Evolutionary conservation across 1,140 invertebrate species (phyloP), one percentile per base, ranked within the genome.

Genomic region (Drosophila bifasciata): DNA sequence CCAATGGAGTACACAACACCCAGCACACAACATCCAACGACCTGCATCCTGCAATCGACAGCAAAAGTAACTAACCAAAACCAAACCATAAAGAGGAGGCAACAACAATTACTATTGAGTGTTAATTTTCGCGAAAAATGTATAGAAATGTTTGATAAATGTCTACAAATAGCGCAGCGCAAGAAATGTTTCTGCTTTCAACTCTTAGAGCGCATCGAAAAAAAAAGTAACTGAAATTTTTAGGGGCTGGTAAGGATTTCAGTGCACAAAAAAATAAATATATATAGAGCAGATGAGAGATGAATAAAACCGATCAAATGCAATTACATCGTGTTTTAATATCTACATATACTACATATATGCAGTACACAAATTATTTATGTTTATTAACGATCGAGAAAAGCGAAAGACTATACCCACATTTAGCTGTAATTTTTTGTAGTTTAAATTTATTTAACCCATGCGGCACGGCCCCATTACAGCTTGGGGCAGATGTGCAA

Each of bases 161-260:
- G 80, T 85, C 79, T 84, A 83, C 51, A 60, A 36, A 49, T 78
- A 72, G 36, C 43, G 51, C 70, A 69, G 56, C 28, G 19, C 19
- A 21, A 2, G 19, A 50, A 56, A 70, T 59, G 58, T 86, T 64
- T 58, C 60, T 51, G 63, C 63, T 70, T 70, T 43, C 43, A 57
- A 58, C 58, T 63, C 51, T 45, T 52, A 66, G 58, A 48, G 21
- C 32, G 32, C 32, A 36, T 36, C 11, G 13, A 77, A 76, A 78
- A 60, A 36, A 77, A 76, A 78, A 60, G 13, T 28, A 68, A 58
- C 88, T 90, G 83, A 90, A 90, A 76, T 89, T 89, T 88, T 90
- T 89, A 84, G 71, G 88, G 85, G 89, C 81, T 91, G 79, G 81
- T 80, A 89, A 91, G 75, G 57, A 76, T 77, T 89, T 89, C 84